Base-by-base conservation (phyloP, 2,888 invertebrate genomes). In the Papilio gigon region DNA sequence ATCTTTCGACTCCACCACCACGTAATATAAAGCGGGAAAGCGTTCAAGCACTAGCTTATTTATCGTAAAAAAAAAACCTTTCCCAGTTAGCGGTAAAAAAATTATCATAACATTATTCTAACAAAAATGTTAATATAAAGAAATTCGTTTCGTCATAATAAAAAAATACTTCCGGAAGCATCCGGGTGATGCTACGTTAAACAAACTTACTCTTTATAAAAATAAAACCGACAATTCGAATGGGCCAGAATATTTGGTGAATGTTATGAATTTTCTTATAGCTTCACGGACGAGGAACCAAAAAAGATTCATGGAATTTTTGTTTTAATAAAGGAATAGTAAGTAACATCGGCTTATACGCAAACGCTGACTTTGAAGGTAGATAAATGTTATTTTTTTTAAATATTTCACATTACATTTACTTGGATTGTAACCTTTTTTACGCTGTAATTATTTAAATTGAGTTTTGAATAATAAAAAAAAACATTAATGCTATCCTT, bases 201-300 rank as follows among this genome's bases (percentile, higher is more conserved):
- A 22, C 25, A 0, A 37, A 63, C 35, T 50, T 63, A 50, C 37
- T 50, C 37, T 35, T 63, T 63, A 50, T 37, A 50, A 37, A 50
- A 63, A 63, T 50, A 37, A 35, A 33, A 25, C 63, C 63, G n/a
- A 14, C 47, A 63, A 53, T 14, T 50, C n/a, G n/a, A 63, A 63
- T 35, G 33, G 50, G 33, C 35, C n/a, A 20, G 35, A 63, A 25
- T 50, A 62, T 63, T 63, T 63, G 22, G 35, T 6, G 50, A 50
- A 63, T 17, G 63, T 63, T 63, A 50, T 50, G 35, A 63, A 50
- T 63, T 63, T 33, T 22, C 17, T 50, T 50, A 50, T 37, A 37
- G 35, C 33, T 35, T 63, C 47, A n/a, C 33, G 44, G 20, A 50
- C 2, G 53, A 9, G 44, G 50, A 63, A 35, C 22, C 47, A 50